These are phyloP conservation scores for Psix sp. DNA, from an alignment of 1,140 invertebrate genomes.

Conservation along the genomic window DNA sequence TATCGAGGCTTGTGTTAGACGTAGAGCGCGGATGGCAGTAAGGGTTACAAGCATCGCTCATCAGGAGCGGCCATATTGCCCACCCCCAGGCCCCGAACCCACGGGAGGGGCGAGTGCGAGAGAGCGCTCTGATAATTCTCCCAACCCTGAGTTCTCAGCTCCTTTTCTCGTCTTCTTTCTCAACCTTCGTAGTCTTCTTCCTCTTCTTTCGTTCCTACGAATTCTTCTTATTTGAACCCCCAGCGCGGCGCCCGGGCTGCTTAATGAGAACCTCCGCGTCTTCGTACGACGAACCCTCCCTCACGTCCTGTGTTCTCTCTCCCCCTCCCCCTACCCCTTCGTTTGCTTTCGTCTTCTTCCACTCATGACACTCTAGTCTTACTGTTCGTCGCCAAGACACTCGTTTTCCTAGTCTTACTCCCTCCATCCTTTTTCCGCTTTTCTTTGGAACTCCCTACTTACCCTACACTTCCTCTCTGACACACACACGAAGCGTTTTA, in stretches of 20 bases:
- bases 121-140: constrained; percentile 69
- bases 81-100: constrained; percentile 58
- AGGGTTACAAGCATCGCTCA: constrained; percentile 76
- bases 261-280: constrained; percentile 76
- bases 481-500: constrained; percentile 74
- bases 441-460: constrained; percentile 26
- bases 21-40: constrained; percentile 66
- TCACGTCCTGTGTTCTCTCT: constrained; percentile 1
- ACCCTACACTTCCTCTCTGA: constrained; percentile 47
- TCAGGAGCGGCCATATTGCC: constrained; percentile 76
- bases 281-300: constrained; percentile 52
- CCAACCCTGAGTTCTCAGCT: constrained; percentile 67
- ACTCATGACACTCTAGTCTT: constrained; percentile 48
- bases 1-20: constrained; percentile 45
- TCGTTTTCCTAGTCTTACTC: constrained; percentile 38
- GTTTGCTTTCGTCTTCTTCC: constrained; percentile 46
- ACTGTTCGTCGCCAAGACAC: constrained; percentile 50
- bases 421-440: constrained; percentile 58
- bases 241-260: constrained; percentile 73
- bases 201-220: constrained; percentile 42
- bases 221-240: constrained; percentile 73
- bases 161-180: constrained; percentile 69
- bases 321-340: constrained; percentile 12
- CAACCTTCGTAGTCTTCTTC: constrained; percentile 54
- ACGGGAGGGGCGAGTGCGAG: constrained; percentile 58